Base-by-base conservation (phyloP, 2,113 vertebrate species). In the Tachuris rubrigastra region DNA sequence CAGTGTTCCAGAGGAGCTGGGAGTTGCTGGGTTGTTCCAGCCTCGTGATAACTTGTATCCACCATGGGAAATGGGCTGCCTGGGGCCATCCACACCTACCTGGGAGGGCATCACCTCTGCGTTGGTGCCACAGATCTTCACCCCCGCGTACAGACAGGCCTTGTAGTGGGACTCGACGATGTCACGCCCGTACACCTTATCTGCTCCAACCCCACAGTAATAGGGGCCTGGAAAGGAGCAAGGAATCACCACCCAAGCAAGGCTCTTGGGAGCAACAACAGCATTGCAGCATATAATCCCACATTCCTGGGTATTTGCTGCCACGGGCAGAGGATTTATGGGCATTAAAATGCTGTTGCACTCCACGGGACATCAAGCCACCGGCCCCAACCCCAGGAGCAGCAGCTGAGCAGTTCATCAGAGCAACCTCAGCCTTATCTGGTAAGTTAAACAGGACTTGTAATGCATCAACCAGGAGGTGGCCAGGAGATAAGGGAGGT, bases 151-250 rank as follows among this genome's bases (percentile, higher is more conserved):
- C 19, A 98, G 88, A 74, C 98, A 98, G 2, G 98, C 98, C 95
- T 98, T 98, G 98, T 98, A 98, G 96, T 98, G 98, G 46, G 97
- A 97, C 87, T 99, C 98, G 56, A 99, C 97, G 1, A 99, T 97
- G 68, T 99, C 99, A 2, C 99, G 97, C 59, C 98, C 99, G 0
- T 97, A 99, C 19, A 98, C 98, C 47, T 97, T 97, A 75, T 98
- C 96, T 9, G 99, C 98, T 35, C 99, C 99, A 69, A 99, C 98
- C 3, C 98, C 98, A 4, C 99, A 99, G 96, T 99, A 99, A 79
- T 99, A 99, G 3, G 98, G 98, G 35, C 99, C 99, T 99, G 91
- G 31, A 50, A 89, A 85, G 19, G 30, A 71, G 58, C 77, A 24
- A 76, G 46, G 25, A 56, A 23, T 69, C 44, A 82, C 8, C 60